phyloP scores from a whole-genome alignment of 2,888 invertebrate genomes.

The Amblyjoppa fuscipennis region DNA sequence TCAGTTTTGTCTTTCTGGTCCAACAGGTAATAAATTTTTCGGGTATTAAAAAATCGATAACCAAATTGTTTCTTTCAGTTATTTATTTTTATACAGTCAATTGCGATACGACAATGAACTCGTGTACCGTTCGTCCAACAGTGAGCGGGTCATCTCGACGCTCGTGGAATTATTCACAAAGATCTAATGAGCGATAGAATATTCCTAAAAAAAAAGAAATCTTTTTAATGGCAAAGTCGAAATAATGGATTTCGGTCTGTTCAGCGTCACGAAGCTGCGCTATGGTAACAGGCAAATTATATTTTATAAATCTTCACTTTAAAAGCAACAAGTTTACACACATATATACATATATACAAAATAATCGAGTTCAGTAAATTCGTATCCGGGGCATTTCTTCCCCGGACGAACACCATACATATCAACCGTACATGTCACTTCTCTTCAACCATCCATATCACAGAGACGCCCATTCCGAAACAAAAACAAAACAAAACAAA shows the following conservation, averaged over 20 bases:
- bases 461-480: neutral
- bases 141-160: constrained; percentile 99
- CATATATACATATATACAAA: constrained; percentile 9
- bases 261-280: constrained; percentile 98
- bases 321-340: constrained; percentile 20
- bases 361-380: neutral
- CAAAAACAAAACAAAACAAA: neutral
- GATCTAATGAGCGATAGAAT: constrained; percentile 99
- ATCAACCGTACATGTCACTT: no score
- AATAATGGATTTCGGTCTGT: constrained; percentile 99
- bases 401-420: neutral
- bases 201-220: constrained; percentile 90
- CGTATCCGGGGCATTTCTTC: neutral
- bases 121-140: constrained; percentile 84
- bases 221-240: constrained; percentile 93
- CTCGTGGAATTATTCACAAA: constrained; percentile 98
- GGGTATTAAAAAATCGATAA: constrained; percentile 86
- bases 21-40: constrained; percentile 94
- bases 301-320: constrained; percentile 23
- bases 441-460: neutral
- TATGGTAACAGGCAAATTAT: constrained; percentile 93
- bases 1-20: constrained; percentile 96
- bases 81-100: neutral
- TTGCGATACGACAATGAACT: neutral
- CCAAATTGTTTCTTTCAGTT: neutral